Conservation (phyloP, 2,888 invertebrate species). For the Hesperia comma region DNA sequence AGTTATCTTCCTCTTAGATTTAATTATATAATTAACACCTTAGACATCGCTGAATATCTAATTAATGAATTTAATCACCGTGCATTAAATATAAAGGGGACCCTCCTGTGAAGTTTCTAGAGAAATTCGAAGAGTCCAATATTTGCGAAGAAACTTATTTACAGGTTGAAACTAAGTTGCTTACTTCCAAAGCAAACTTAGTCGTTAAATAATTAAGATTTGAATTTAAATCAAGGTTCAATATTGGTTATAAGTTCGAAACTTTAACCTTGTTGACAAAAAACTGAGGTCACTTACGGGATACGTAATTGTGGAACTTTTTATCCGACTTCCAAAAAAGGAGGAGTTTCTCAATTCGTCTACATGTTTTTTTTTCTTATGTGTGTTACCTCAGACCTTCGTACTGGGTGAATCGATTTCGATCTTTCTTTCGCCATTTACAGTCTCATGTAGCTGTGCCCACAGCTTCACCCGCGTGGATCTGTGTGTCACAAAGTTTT, state of each 20-base stretch:
- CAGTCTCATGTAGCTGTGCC: no score
- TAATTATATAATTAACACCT: constrained; percentile 31
- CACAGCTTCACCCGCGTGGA: no score
- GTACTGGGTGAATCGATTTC: no score
- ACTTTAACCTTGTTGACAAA: not conserved
- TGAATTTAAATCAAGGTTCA: not conserved
- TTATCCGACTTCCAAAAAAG: no score
- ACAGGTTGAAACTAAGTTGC: not conserved
- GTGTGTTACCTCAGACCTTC: no score
- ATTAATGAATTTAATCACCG: constrained; percentile 35
- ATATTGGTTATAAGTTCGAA: not conserved
- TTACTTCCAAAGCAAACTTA: not conserved
- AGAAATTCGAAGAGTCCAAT: constrained; percentile 26
- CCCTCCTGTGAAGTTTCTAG: constrained; percentile 17
- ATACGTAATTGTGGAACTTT: no score
- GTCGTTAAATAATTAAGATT: constrained; percentile 3
- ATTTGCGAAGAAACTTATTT: constrained; percentile 22
- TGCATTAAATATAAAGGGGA: constrained; percentile 29
- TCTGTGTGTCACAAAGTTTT: no score
- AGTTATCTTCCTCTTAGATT: constrained; percentile 5
- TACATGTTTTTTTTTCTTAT: no score
- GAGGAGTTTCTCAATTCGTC: no score
- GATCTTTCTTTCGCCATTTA: no score
- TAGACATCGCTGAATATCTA: constrained; percentile 21
- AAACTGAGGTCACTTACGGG: no score